Evolutionary conservation across 2,888 invertebrate species (phyloP), one percentile per base, ranked within the genome.

Genomic region (Heliconius ethilla): DNA sequence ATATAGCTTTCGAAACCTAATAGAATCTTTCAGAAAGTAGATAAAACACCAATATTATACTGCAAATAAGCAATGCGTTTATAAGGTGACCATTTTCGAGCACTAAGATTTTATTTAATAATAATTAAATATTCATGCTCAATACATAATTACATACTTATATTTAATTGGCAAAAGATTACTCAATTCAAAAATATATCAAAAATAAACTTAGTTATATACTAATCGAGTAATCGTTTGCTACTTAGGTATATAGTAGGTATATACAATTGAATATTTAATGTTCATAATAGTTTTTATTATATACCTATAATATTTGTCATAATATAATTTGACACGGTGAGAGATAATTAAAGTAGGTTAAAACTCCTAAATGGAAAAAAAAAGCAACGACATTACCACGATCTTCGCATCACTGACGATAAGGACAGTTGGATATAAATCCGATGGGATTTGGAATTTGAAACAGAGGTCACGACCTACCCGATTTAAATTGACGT

Each of bases 401-500:
- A 45, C 69, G 18, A 45, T 27, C 40, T 27, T 45, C 27, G 45
- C 45, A 45, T 70, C 25, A 27, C 27, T 45, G 69, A 27, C 45
- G 69, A 70, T 70, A 70, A 45, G n/a, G 15, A 40, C 67, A 40
- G 45, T 27, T 45, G 69, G 25, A 45, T 69, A 70, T 27, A 45
- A 45, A 70, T 27, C 45, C 69, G 45, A 70, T 45, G 69, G 45
- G 40, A 18, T 15, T 45, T 45, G 45, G 45, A 69, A 45, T 45
- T 45, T 9, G 45, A 27, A 27, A 65, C 69, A 25, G 45, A 45
- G 70, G 27, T 29, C 45, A 29, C 55, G 18, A 70, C 45, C 45
- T 55, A 55, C 29, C 51, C 25, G 70, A 70, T 22, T 70, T 29
- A 22, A 70, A 55, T 55, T n/a, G 6, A 70, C 29, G 70, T 55